Evolutionary conservation across 1,140 invertebrate genomes (phyloP), one percentile per base, ranked within the genome.

Genomic region (Leptinotarsa undecemlineata): DNA sequence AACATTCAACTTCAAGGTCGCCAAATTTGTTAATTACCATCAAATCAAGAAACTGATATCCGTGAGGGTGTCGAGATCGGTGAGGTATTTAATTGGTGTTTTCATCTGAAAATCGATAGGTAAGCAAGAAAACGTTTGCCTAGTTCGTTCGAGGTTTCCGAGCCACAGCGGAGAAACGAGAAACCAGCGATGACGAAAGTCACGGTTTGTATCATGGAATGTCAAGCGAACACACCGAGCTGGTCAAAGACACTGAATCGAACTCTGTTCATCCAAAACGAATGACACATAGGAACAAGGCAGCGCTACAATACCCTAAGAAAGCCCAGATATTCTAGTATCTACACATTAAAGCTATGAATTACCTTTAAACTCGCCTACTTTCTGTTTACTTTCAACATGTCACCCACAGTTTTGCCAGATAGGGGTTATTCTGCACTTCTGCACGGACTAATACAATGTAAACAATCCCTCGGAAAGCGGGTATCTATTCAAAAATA

Each of bases 361-460:
- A n/a, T 64, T 64, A 64, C 62, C 62, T 64, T 21, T 64, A 64
- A 64, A 64, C 62, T 64, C 62, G 62, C 62, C 62, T 64, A 64
- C 62, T 64, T 64, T 64, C 62, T 64, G 62, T 64, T 64, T 64
- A 64, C 62, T 64, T 21, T 64, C 62, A 57, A 57, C 51, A 64
- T 64, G 23, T 64, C 62, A 64, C 62, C 23, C 62, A 26, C 23
- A 64, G 62, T 64, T 19, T 64, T 26, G 19, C 23, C 17, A 64
- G 62, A 57, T 57, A 57, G 51, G 51, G 51, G 51, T 57, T 57
- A 57, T 57, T 57, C 51, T 57, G 51, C 51, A 57, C 51, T n/a
- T 57, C 51, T 57, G 51, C 51, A 57, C 51, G 15, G 51, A 57
- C 15, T 57, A 4, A 57, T 17, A 57, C n/a, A 57, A 57, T 57